Evolutionary conservation across 2,797 vertebrate genomes (phyloP), one percentile per base, ranked within the genome.

Genomic region (Apodemus agrarius): DNA sequence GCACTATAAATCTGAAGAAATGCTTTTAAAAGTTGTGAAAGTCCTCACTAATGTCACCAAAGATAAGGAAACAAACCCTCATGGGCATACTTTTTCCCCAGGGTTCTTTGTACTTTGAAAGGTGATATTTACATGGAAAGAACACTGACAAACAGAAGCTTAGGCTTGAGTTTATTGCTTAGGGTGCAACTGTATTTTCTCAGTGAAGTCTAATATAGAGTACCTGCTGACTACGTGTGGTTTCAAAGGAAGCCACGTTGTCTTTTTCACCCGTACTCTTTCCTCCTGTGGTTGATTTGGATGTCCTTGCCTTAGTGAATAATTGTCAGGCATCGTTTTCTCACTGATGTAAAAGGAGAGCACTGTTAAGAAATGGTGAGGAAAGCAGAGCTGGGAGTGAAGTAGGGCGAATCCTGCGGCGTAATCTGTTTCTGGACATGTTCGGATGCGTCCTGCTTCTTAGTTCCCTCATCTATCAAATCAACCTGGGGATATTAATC

Each of bases 311-410:
- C 43, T 54, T 61, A 63, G 43, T 46, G 26, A 84, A 21, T 43
- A 22, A 52, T 6, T 26, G 34, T 14, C 34, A 86, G 24, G 22
- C 21, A 16, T 69, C 31, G 10, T 19, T 74, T 87, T 65, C 59
- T 8, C 59, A 1, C 3, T 40, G 5, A 34, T 3, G 16, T n/a
- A 10, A 26, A 92, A 24, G 11, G 14, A 2, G 72, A 37, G 52
- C 19, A 26, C 46, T 85, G 6, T 81, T 52, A 92, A 26, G 19
- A 13, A 29, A 26, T 13, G n/a, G 22, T 1, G 13, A 29, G 40
- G 82, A 54, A 22, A 40, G 19, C 57, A 63, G 7, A 1, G 6
- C 0, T 0, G 0, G 7, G 1, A 0, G 4, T 21, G 43, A 59
- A 10, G 9, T 1, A 17, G 24, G 1, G 21, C 17, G 43, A 11